Evolutionary conservation across 1,140 invertebrate genomes (phyloP), one percentile per base, ranked within the genome.

Genomic region (Dufourea novaeangliae): DNA sequence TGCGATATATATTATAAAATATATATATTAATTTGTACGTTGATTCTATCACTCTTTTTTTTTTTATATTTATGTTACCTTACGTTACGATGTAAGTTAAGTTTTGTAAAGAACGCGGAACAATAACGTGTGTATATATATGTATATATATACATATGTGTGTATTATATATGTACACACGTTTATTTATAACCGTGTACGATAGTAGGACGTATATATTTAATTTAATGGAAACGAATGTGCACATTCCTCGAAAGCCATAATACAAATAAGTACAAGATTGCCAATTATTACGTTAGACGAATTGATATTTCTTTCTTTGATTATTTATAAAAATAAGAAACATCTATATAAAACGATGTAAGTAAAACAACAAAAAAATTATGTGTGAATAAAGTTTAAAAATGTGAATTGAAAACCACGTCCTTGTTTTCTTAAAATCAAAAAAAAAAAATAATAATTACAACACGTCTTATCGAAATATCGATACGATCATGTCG

Each of bases 331-430:
- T 89, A 86, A 86, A 84, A 78, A 82, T 80, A 82, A 85, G 78
- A 89, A 84, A 79, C 74, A 83, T 90, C 85, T 88, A 85, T 80
- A 85, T 75, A 90, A 78, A 92, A 89, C 85, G 77, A 91, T 93
- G 92, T 92, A 92, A 92, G 91, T 91, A 86, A 91, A 88, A 59
- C 54, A 37, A 11, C 6, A 17, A 62, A 72, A 72, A 71, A 72
- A 56, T 89, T 92, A 89, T 93, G 92, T 93, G 91, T 92, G 92
- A 93, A 93, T 93, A 93, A 93, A 93, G 90, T 92, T 92, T 89
- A 80, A 89, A 91, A 91, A 91, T 89, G 86, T 90, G 87, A 87
- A 89, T 82, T 74, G 69, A 87, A n/a, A n/a, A 74, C 74, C 83
- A 80, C 85, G 87, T 88, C 86, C 80, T 89, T 50, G n/a, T 90